Evolutionary conservation across 2,888 invertebrate genomes (phyloP).

Genomic region (Folsomia manolachei): DNA sequence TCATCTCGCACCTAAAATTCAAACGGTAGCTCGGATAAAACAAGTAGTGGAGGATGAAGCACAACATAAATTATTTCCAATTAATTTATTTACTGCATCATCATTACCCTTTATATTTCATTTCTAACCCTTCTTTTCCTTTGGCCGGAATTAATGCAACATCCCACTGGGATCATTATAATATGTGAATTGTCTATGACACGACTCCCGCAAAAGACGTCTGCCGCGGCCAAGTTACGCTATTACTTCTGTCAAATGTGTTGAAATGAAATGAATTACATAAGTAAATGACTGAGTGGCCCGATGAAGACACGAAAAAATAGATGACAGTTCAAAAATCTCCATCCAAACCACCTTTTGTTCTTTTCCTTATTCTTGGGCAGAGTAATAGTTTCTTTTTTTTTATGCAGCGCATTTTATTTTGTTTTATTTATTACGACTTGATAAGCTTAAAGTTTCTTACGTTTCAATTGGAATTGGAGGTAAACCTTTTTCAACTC

Average conservation of each 20-base stretch:
- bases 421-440: neutral
- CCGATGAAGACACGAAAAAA: too few species aligned
- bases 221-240: too few species aligned
- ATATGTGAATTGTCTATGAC: neutral
- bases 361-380: too few species aligned
- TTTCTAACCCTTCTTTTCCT: neutral
- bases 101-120: neutral
- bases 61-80: too few species aligned
- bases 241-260: neutral
- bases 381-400: too few species aligned
- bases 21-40: too few species aligned
- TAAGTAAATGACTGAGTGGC: too few species aligned
- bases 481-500: too few species aligned
- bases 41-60: too few species aligned
- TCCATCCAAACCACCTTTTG: too few species aligned
- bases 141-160: slow-evolving; percentile 1
- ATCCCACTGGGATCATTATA: neutral
- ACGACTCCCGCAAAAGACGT: neutral
- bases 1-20: too few species aligned
- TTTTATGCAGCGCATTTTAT: neutral
- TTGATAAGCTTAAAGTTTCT: too few species aligned
- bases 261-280: neutral
- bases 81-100: neutral
- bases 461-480: neutral
- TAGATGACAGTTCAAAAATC: neutral